Evolutionary conservation across 2,888 invertebrate genomes (phyloP), one percentile per base, ranked within the genome.

Genomic region (Dione vanillae): DNA sequence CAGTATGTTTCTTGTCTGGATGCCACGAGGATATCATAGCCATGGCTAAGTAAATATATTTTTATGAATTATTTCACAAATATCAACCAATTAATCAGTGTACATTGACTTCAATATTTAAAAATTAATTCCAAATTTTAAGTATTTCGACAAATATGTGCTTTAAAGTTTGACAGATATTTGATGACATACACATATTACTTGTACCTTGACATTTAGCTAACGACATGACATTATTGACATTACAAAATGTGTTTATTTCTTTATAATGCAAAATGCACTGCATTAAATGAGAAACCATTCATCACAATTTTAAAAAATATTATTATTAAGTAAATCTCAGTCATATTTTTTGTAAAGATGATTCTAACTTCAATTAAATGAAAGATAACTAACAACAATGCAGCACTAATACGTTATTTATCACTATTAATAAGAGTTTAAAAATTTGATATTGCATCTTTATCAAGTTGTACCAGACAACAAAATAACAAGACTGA

Each of bases 1-100:
- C 98, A 79, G 96, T 96, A 82, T 97, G 96, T 75, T 96, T 96
- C 85, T 97, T 97, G 73, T 96, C 95, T 10, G 96, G 95, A 83
- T 94, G 94, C 96, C 96, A 97, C 69, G 94, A 94, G 71, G 94
- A 91, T 67, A 94, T 90, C 85, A 94, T 90, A 76, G 94, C 93
- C 93, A 94, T 94, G 62, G 70, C 35, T 11, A 45, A 1, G 40
- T 20, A 19, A 12, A 35, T 27, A 47, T 54, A 54, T 2, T 37
- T 56, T 56, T 16, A 56, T 27, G 7, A 35, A 64, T 47, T 47
- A 35, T 16, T 14, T n/a, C 8, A 11, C 11, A 20, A 43, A 64
- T 37, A 35, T 49, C 2, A 19, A 2, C 14, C 35, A 20, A 27
- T 11, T n/a, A 16, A 16, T 62, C 41, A 58, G 10, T 58, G 27